These are phyloP conservation scores for Gopherus flavomarginatus DNA, from an alignment of 2,113 vertebrate species.

Conservation along the genomic window DNA sequence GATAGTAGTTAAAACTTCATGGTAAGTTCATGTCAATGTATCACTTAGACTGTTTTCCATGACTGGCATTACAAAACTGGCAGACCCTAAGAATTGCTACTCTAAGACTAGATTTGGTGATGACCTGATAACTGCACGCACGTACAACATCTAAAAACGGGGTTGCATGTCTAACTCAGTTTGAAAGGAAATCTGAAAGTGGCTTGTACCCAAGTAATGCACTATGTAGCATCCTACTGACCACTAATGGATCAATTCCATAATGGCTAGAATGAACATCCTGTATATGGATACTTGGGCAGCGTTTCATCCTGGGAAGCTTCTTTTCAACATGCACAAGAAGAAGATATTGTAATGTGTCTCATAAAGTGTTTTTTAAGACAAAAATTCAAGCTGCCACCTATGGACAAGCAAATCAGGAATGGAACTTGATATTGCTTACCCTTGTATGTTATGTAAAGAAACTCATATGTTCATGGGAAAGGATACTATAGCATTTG, in stretches of 20 bases:
- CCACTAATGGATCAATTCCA: not conserved
- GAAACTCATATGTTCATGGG: not conserved
- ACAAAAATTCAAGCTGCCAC: not conserved
- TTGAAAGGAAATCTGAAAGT: not conserved
- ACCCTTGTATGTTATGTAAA: not conserved
- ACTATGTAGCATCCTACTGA: not conserved
- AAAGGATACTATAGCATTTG: not conserved
- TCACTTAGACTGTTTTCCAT: not conserved
- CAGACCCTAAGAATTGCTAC: not conserved
- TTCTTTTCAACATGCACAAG: not conserved
- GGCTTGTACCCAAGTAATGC: not conserved
- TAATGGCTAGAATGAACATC: not conserved
- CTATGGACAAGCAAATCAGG: not conserved
- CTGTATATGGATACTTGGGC: not conserved
- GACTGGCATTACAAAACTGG: not conserved
- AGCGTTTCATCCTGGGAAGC: not conserved
- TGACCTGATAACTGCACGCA: not conserved
- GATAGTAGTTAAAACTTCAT: not conserved
- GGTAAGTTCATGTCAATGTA: not conserved
- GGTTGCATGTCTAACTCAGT: not conserved
- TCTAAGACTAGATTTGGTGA: not conserved
- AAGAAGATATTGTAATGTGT: accelerated
- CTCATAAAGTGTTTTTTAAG: not conserved
- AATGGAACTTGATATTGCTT: not conserved
- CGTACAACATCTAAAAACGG: not conserved